Evolutionary conservation across 2,113 vertebrate species (phyloP).

Genomic region (Jaculus jaculus): DNA sequence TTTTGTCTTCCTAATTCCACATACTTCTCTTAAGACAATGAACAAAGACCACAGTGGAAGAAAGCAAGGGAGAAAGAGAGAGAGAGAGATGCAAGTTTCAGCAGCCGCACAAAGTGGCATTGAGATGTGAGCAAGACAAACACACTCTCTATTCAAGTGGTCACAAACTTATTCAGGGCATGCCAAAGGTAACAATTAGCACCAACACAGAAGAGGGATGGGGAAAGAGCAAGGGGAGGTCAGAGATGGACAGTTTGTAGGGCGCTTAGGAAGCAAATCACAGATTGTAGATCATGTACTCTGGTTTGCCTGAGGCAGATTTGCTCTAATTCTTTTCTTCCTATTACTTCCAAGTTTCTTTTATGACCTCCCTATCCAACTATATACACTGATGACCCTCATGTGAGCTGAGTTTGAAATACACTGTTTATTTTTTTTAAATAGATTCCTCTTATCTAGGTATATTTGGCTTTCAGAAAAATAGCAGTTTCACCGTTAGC

Average conservation of each 20-base stretch:
- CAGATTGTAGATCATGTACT: not conserved
- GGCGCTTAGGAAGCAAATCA: not conserved
- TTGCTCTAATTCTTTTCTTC: not conserved
- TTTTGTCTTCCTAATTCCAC: slow-evolving; percentile 32
- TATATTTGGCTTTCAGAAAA: slow-evolving; percentile 1
- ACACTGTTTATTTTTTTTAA: not conserved
- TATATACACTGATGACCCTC: not conserved
- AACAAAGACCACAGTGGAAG: slow-evolving; percentile 63
- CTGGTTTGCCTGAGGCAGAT: not conserved
- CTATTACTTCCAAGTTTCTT: not conserved
- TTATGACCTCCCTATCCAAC: not conserved
- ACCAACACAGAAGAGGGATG: not conserved
- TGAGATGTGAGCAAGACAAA: slow-evolving; percentile 53
- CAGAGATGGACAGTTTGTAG: not conserved
- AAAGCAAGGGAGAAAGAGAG: not conserved
- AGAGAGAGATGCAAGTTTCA: slow-evolving; percentile 47
- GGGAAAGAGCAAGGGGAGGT: not conserved
- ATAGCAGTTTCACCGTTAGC: not conserved
- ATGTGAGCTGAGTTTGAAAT: not conserved
- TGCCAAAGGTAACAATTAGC: slow-evolving; percentile 70
- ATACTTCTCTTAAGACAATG: slow-evolving; percentile 57
- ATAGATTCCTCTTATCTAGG: not conserved
- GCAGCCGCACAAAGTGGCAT: slow-evolving; percentile 68
- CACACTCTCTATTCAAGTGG: slow-evolving; percentile 63
- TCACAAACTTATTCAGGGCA: slow-evolving; percentile 12